Conservation (phyloP, 2,888 invertebrate genomes). For the Drosophila austrosaltans region DNA sequence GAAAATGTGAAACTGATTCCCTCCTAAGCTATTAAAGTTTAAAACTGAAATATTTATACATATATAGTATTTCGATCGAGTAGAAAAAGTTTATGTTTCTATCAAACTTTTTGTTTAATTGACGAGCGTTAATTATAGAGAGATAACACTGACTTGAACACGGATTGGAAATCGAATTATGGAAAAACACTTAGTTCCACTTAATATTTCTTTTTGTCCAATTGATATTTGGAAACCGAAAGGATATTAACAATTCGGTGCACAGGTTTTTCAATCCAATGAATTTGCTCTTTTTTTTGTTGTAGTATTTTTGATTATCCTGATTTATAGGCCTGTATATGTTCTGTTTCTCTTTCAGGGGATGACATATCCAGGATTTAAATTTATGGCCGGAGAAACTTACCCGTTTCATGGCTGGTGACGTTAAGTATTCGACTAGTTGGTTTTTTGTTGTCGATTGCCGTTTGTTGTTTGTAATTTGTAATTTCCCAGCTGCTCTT, state of each 20-base stretch:
- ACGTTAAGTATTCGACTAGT: conserved; percentile 65
- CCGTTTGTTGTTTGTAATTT: conserved; percentile 40
- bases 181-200: not conserved
- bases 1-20: too few relatives aligned
- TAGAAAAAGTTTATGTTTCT: too few relatives aligned
- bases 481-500: conserved; percentile 32
- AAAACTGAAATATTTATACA: too few relatives aligned
- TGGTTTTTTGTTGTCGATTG: conserved; percentile 24
- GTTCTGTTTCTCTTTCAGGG: conserved; percentile 40
- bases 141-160: too few relatives aligned
- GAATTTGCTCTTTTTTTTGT: conserved; percentile 53
- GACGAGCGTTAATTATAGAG: too few relatives aligned
- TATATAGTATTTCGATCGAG: too few relatives aligned
- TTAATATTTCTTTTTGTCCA: too few relatives aligned
- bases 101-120: too few relatives aligned
- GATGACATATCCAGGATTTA: conserved; percentile 29
- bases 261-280: not conserved
- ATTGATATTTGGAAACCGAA: not conserved
- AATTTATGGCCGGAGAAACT: conserved; percentile 60
- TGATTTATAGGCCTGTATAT: conserved; percentile 43
- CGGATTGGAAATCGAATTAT: too few relatives aligned
- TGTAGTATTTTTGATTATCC: conserved; percentile 59
- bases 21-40: too few relatives aligned
- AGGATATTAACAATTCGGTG: not conserved
- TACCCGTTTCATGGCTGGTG: conserved; percentile 70